These are phyloP conservation scores for Vanessa atalanta DNA, from an alignment of 1,140 invertebrate genomes.

Conservation along the genomic window DNA sequence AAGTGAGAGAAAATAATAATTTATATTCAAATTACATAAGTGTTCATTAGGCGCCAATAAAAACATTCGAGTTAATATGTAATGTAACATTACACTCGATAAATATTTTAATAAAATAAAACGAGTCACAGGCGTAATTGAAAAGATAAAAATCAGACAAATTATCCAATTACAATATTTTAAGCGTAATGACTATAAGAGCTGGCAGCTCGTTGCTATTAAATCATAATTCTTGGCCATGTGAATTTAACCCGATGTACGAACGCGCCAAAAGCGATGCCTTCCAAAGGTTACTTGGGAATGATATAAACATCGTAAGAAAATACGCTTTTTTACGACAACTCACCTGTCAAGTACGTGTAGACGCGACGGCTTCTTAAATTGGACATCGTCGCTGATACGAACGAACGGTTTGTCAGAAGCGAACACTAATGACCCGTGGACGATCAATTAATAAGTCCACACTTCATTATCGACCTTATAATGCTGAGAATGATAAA, in stretches of 20 bases:
- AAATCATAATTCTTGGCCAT: constrained; percentile 52
- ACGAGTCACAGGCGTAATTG: constrained; percentile 47
- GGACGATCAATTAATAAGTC: constrained; percentile 23
- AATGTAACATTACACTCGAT: constrained; percentile 16
- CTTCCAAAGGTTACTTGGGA: constrained; percentile 45
- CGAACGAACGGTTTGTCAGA: constrained; percentile 46
- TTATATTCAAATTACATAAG: neutral
- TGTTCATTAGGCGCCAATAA: neutral
- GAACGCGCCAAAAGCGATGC: constrained; percentile 31
- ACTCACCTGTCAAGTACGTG: constrained; percentile 50
- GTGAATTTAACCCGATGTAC: constrained; percentile 19
- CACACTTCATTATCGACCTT: constrained; percentile 12
- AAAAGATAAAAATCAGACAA: constrained; percentile 61
- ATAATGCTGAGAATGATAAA: neutral
- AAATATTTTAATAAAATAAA: constrained; percentile 39
- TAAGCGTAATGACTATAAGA: constrained; percentile 51
- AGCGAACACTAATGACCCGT: constrained; percentile 41
- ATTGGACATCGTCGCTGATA: constrained; percentile 51
- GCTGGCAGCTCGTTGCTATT: constrained; percentile 55
- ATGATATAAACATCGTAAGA: constrained; percentile 44
- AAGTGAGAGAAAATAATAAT: neutral
- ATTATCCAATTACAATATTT: constrained; percentile 63
- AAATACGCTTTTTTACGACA: constrained; percentile 48
- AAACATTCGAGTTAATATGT: constrained; percentile 16
- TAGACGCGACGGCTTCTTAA: constrained; percentile 51